A percentile compares a stretch with the other conserved stretches of the same genome.
These are phyloP conservation scores for Poliocrania exsul DNA, from an alignment of 2,797 vertebrate genomes.

Conservation along the genomic window DNA sequence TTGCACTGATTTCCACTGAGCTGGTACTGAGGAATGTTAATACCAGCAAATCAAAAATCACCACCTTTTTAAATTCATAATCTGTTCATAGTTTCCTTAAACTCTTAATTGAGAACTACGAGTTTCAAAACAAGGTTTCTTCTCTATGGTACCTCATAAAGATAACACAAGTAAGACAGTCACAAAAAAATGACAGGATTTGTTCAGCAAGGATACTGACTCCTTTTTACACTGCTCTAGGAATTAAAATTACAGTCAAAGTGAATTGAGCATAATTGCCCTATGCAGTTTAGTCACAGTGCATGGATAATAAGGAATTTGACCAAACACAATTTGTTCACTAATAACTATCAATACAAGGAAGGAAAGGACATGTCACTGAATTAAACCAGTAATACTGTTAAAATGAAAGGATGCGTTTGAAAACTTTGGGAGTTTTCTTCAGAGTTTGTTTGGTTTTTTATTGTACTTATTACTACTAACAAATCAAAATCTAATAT, in stretches of 20 bases:
- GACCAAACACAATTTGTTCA: slow-evolving; percentile 16
- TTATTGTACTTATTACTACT: neutral
- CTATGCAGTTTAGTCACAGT: neutral
- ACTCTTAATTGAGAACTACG: neutral
- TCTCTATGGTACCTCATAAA: neutral
- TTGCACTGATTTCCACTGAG: neutral
- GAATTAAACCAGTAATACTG: neutral
- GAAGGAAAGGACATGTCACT: neutral
- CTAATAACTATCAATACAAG: neutral
- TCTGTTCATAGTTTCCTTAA: neutral
- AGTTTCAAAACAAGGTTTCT: neutral
- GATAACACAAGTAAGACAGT: neutral
- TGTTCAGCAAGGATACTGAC: neutral
- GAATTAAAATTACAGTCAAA: neutral
- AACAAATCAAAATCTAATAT: neutral
- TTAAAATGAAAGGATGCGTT: neutral
- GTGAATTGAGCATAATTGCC: neutral
- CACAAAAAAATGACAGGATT: neutral
- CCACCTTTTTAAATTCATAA: neutral
- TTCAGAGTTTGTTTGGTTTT: neutral
- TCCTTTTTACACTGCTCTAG: neutral
- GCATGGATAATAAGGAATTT: neutral
- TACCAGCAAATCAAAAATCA: neutral
- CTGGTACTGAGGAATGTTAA: neutral
- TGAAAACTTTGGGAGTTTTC: neutral